phyloP scores from a whole-genome alignment of 1,140 invertebrate species.

The Drosophila ironensis region DNA sequence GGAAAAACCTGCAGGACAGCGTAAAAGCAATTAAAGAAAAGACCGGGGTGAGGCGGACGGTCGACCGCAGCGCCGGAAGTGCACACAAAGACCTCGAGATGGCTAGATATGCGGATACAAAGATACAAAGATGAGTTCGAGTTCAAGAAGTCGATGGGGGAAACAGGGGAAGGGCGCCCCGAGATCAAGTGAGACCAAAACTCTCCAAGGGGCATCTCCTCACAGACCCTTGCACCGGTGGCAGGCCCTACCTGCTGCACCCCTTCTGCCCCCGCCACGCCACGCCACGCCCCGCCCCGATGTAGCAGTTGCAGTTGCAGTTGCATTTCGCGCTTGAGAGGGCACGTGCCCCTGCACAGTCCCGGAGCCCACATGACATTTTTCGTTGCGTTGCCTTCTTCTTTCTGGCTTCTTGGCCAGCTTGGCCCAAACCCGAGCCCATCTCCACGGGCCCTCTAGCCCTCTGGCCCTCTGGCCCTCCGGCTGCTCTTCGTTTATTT shows the following conservation, averaged over 20 bases:
- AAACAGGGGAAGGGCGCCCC: constrained; percentile 11
- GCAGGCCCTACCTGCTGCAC: background rate
- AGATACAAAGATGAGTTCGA: constrained; percentile 5
- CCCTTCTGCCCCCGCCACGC: background rate
- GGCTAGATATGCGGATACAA: constrained; percentile 17
- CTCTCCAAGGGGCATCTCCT: constrained; percentile 39
- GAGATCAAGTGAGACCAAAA: constrained; percentile 39
- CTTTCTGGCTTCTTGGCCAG: background rate
- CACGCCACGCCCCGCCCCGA: background rate
- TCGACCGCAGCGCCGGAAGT: constrained; percentile 71
- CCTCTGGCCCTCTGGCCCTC: background rate
- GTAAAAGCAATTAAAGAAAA: constrained; percentile 65
- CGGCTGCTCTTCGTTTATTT: background rate
- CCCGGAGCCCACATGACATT: constrained; percentile 74
- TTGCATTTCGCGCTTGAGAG: constrained; percentile 76
- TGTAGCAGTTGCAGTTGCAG: constrained; percentile 35
- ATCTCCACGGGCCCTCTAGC: background rate
- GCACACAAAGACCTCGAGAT: constrained; percentile 36
- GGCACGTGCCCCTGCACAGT: constrained; percentile 67
- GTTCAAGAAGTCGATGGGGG: background rate
- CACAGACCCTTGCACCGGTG: too few relatives aligned
- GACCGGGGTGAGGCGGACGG: constrained; percentile 20
- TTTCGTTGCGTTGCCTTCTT: background rate
- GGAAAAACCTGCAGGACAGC: constrained; percentile 69
- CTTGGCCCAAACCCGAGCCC: constrained; percentile 20